Base-by-base conservation (phyloP, 2,888 invertebrate species). In the Aromia moschata region DNA sequence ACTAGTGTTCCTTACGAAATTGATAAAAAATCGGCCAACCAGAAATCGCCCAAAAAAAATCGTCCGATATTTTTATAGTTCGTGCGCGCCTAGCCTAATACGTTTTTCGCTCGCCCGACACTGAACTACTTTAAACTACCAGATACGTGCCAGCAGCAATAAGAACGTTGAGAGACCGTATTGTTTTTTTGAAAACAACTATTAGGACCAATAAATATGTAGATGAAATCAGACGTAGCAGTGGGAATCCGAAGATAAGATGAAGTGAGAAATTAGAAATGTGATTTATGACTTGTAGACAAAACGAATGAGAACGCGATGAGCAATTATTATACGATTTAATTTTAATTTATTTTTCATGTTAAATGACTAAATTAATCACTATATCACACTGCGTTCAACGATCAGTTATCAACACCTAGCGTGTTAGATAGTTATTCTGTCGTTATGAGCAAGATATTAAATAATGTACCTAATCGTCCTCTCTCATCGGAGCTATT, bases 121-220 rank as follows among this genome's bases (percentile, higher is more conserved):
- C n/a, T n/a, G n/a, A n/a, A n/a, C n/a, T n/a, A n/a, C n/a, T n/a
- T n/a, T n/a, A 25, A 25, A 25, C 25, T 25, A 25, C 7, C 4
- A 3, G 25, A 7, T 25, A 7, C 4, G 7, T 25, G 25, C 25
- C 25, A 25, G 3, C 25, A 25, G 4, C 7, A 25, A 25, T 25
- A 25, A 25, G 7, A 25, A 25, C 7, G 7, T 5, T 7, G 25
- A 7, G 7, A 25, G 25, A 25, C 3, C 7, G 7, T 25, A 33
- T 33, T 33, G 33, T 33, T 33, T 33, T n/a, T 33, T 2, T 7
- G 33, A 33, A 25, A 25, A 25, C 25, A 49, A 10, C 52, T 37
- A 52, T 52, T 47, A 68, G 43, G 38, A 55, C 58, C 64, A 65
- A 66, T 67, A 67, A 65, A 70, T 70, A 68, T 70, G 70, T 60